phyloP scores from a whole-genome alignment of 2,113 vertebrate species.

The Poeciliopsis occidentalis region DNA sequence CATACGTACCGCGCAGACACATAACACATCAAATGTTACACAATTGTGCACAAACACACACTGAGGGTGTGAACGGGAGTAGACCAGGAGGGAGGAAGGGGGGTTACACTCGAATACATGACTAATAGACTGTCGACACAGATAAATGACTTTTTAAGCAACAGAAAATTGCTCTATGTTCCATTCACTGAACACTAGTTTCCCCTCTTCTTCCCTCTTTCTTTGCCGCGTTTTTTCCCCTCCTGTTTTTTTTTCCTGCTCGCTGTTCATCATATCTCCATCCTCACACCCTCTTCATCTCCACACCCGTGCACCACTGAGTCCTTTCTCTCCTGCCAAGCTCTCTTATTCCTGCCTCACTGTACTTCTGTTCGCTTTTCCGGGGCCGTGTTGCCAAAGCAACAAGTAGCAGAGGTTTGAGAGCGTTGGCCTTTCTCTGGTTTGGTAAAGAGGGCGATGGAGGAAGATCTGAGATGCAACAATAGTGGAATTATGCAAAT shows the following conservation, averaged over 20 bases:
- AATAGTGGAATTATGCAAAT: constrained; percentile 79
- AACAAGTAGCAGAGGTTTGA: constrained; percentile 66
- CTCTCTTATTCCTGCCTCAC: constrained; percentile 23
- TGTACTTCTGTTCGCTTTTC: constrained; percentile 35
- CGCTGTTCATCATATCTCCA: constrained; percentile 36
- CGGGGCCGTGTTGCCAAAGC: constrained; percentile 60
- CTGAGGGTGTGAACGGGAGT: constrained; percentile 10
- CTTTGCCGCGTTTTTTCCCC: constrained; percentile 23
- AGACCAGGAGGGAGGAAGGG: constrained; percentile 24
- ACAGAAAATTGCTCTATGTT: constrained; percentile 79
- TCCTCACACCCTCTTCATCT: constrained; percentile 37
- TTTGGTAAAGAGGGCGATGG: constrained; percentile 49
- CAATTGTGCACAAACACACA: constrained; percentile 18
- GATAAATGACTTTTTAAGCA: constrained; percentile 82
- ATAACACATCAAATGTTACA: constrained; percentile 22
- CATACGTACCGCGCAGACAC: constrained; percentile 32
- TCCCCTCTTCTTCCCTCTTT: constrained; percentile 57
- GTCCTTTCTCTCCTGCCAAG: constrained; percentile 30
- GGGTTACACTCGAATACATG: constrained; percentile 73
- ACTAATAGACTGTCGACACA: constrained; percentile 81
- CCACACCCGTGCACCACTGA: constrained; percentile 30
- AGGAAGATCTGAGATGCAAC: constrained; percentile 61
- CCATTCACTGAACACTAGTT: constrained; percentile 72
- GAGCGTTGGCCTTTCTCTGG: constrained; percentile 5
- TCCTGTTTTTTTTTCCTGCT: constrained; percentile 25